These are phyloP conservation scores for Nothobranchius furzeri DNA, from an alignment of 2,113 vertebrate genomes.

Conservation along the genomic window DNA sequence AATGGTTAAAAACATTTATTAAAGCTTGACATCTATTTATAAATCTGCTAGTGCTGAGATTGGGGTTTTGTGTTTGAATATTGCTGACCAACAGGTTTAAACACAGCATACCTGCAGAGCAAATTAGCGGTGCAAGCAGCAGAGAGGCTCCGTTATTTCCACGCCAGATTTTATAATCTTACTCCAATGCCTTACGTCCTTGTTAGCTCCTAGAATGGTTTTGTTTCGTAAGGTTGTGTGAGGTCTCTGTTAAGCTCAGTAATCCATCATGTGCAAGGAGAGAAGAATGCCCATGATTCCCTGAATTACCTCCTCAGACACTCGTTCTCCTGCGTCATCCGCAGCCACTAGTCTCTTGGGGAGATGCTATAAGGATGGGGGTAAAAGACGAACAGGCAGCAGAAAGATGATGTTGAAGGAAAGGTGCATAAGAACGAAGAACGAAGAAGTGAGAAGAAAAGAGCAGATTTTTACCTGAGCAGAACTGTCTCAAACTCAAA, in stretches of 20 bases:
- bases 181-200: not conserved
- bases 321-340: slow-evolving; percentile 42
- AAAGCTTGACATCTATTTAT: not conserved
- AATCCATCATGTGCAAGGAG: slow-evolving; percentile 50
- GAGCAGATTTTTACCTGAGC: slow-evolving; percentile 2
- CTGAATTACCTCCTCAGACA: slow-evolving; percentile 33
- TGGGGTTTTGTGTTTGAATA: not conserved
- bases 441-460: not conserved
- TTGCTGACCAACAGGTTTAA: not conserved
- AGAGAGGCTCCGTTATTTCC: not conserved
- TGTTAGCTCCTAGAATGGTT: not conserved
- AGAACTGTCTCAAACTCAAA: not conserved
- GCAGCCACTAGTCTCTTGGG: slow-evolving; percentile 29
- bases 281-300: slow-evolving; percentile 43
- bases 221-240: slow-evolving; percentile 25
- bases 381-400: slow-evolving; percentile 3
- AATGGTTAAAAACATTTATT: not conserved
- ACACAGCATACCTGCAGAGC: too few relatives aligned
- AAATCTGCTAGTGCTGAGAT: not conserved
- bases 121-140: too few relatives aligned
- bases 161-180: not conserved
- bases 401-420: not conserved
- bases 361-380: slow-evolving; percentile 29
- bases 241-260: slow-evolving; percentile 23
- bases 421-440: slow-evolving; percentile 1